phyloP scores from a whole-genome alignment of 1,140 invertebrate species.

The Oreohelix idahoensis region DNA sequence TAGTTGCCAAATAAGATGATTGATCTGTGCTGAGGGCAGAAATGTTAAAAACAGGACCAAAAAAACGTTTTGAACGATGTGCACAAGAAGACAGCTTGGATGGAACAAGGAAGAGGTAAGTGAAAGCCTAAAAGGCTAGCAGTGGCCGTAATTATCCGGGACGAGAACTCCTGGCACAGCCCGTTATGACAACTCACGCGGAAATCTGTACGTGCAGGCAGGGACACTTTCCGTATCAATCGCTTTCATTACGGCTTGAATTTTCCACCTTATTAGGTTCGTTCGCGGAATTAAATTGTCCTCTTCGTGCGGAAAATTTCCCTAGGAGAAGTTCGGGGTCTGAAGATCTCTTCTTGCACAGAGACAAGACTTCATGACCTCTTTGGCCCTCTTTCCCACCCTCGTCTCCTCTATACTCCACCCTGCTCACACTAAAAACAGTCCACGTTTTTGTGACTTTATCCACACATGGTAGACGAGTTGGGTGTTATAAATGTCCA shows the following conservation, averaged over 20 bases:
- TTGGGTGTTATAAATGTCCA: too few species aligned
- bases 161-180: background rate
- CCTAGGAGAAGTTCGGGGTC: background rate
- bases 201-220: constrained; percentile 14
- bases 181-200: constrained; percentile 3
- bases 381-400: background rate
- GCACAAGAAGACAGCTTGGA: background rate
- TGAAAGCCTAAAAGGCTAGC: constrained; percentile 13
- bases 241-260: constrained; percentile 14
- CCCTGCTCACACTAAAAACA: too few species aligned
- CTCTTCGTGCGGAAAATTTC: constrained; percentile 4
- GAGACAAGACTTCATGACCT: constrained; percentile 9
- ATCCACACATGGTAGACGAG: too few species aligned
- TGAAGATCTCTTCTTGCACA: background rate
- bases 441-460: too few species aligned
- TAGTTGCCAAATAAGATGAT: too few species aligned
- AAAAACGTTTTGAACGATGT: background rate
- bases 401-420: background rate
- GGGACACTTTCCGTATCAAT: constrained; percentile 22
- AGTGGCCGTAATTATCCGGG: constrained; percentile 17
- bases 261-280: constrained; percentile 32
- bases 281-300: constrained; percentile 27
- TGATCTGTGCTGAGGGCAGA: too few species aligned
- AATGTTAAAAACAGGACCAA: too few species aligned
- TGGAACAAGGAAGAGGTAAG: background rate